phyloP scores from a whole-genome alignment of 2,113 vertebrate species.

The Prunella fulvescens region DNA sequence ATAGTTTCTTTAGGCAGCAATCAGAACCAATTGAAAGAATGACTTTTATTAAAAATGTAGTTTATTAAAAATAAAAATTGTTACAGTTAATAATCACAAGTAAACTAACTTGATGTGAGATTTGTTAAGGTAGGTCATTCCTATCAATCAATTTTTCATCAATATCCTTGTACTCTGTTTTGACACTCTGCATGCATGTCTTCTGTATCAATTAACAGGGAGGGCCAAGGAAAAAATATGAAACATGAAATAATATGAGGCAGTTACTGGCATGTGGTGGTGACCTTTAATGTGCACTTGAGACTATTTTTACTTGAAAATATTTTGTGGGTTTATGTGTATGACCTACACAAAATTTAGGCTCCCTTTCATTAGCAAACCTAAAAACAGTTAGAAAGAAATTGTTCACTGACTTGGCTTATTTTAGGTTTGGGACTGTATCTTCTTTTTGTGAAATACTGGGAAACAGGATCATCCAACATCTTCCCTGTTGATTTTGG shows the following conservation, averaged over 20 bases:
- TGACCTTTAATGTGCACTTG: not conserved
- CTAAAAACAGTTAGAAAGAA: not conserved
- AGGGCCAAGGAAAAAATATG: not conserved
- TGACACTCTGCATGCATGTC: not conserved
- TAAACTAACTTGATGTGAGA: not conserved
- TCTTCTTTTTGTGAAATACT: conserved; percentile 53
- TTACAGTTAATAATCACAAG: not conserved
- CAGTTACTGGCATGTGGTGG: not conserved
- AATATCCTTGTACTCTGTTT: not conserved
- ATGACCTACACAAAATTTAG: not conserved
- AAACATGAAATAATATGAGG: not conserved
- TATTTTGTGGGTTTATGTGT: not conserved
- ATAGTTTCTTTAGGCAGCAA: not conserved
- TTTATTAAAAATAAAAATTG: not conserved
- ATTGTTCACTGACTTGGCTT: conserved; percentile 67
- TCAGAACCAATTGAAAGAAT: not conserved
- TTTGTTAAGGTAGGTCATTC: not conserved
- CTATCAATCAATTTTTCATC: not conserved
- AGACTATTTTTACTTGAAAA: not conserved
- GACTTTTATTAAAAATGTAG: not conserved
- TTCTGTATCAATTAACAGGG: not conserved
- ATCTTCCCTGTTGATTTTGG: conserved; percentile 59
- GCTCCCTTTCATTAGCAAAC: not conserved
- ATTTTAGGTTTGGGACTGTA: conserved; percentile 59
- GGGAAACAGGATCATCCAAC: conserved; percentile 61